Base-by-base conservation (phyloP, 2,113 vertebrate species). In the Tragelaphus scriptus region DNA sequence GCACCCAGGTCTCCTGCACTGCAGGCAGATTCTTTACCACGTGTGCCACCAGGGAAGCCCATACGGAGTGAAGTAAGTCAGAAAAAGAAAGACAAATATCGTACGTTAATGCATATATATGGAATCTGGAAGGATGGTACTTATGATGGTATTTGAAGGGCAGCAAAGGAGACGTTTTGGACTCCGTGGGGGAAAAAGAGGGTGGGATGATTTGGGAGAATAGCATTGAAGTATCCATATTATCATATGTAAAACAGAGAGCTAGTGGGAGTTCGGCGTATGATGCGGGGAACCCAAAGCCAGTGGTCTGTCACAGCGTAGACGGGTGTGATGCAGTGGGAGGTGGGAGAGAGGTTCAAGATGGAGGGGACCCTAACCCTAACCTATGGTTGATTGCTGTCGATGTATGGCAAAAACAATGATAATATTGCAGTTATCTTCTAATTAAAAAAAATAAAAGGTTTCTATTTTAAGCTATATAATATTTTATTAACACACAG, bases 91-190 rank as follows among this genome's bases (percentile, higher is more conserved):
- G 30, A n/a, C 15, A 65, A 17, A n/a, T 65, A n/a, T 17, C 1
- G 28, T 4, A 4, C 7, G 9, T 65, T 17, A n/a, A 65, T 9
- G 15, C 63, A 9, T n/a, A 15, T 17, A 65, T 4, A 65, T n/a
- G 63, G 30, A n/a, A 65, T 65, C 63, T 65, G 7, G 30, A 16
- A 65, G 63, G 63, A n/a, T 19, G 30, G 63, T 2, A 9, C 7
- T 65, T 7, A n/a, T 65, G 15, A 65, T 17, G 17, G 0, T 17
- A 2, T 1, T 1, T 65, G 1, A 7, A n/a, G 0, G 3, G 63
- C 63, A 65, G 63, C 63, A 65, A n/a, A 17, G 63, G 30, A n/a
- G 63, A n/a, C 30, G 9, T n/a, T n/a, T n/a, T 65, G 63, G 30
- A 65, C 30, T 2, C 15, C 3, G 3, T n/a, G 14, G 14, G 14